A percentile compares a stretch with the other conserved stretches of the same genome.
Conservation (phyloP, 2,797 vertebrate genomes). For the Sebastes itinus region DNA sequence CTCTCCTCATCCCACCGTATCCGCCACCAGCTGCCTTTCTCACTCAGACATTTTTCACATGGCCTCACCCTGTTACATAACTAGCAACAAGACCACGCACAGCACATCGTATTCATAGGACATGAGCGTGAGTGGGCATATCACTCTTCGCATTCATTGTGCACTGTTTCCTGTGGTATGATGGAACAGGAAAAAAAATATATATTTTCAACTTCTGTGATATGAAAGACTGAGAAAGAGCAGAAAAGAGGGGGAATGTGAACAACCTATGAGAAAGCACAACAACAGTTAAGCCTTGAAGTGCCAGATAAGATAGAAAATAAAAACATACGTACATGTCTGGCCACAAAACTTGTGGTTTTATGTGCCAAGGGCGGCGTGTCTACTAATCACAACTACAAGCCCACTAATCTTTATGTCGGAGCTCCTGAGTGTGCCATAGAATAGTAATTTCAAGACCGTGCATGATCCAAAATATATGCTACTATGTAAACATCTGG, state of each 20-base stretch:
- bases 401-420: background rate
- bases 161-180: background rate
- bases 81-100: constrained; percentile 1
- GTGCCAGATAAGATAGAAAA: background rate
- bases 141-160: background rate
- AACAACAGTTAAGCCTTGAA: background rate
- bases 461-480: background rate
- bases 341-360: background rate
- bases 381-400: background rate
- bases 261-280: background rate
- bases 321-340: background rate
- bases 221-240: background rate
- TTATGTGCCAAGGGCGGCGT: background rate
- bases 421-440: background rate
- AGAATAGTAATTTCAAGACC: background rate
- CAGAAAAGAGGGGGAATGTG: background rate
- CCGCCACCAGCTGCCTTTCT: constrained; percentile 25
- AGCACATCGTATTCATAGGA: constrained; percentile 33
- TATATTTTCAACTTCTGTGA: background rate
- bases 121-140: constrained; percentile 1
- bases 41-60: constrained; percentile 33
- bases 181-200: background rate
- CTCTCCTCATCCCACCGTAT: constrained; percentile 19
- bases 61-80: constrained; percentile 68
- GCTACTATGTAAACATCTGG: background rate